A percentile compares a stretch with the other conserved stretches of the same genome.
Conservation (phyloP, 2,888 invertebrate genomes). For the Macaria notata region DNA sequence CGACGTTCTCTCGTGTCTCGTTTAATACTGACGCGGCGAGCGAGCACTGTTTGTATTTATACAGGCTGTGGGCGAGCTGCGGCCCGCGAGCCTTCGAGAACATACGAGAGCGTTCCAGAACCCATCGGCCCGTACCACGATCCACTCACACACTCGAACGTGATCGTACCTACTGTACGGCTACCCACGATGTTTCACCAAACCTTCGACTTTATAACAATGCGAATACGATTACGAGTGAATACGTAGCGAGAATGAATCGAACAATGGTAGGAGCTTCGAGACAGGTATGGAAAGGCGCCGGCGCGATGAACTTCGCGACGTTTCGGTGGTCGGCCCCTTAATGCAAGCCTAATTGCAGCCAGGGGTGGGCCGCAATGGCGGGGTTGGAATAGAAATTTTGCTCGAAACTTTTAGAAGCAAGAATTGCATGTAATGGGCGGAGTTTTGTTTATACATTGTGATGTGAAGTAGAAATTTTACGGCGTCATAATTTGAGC, state of each 20-base stretch:
- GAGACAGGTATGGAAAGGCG: conserved; percentile 21
- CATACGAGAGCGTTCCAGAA: conserved; percentile 45
- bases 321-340: conserved; percentile 18
- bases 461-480: too few species aligned
- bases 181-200: not conserved
- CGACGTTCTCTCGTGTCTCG: conserved; percentile 53
- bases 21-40: conserved; percentile 62
- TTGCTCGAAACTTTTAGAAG: conserved; percentile 3
- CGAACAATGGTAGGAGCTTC: conserved; percentile 13
- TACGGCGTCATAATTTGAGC: too few species aligned
- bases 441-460: too few species aligned
- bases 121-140: conserved; percentile 26
- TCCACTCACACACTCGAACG: conserved; percentile 1
- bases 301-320: conserved; percentile 25
- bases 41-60: conserved; percentile 60
- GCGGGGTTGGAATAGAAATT: conserved; percentile 4
- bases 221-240: not conserved
- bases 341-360: conserved; percentile 7
- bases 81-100: conserved; percentile 60
- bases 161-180: conserved; percentile 7
- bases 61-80: conserved; percentile 48
- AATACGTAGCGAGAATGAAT: not conserved
- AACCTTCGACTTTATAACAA: not conserved
- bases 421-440: too few species aligned
- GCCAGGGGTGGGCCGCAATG: conserved; percentile 4